These are phyloP conservation scores for Tiphia femorata DNA, from an alignment of 2,888 invertebrate genomes.

Conservation along the genomic window DNA sequence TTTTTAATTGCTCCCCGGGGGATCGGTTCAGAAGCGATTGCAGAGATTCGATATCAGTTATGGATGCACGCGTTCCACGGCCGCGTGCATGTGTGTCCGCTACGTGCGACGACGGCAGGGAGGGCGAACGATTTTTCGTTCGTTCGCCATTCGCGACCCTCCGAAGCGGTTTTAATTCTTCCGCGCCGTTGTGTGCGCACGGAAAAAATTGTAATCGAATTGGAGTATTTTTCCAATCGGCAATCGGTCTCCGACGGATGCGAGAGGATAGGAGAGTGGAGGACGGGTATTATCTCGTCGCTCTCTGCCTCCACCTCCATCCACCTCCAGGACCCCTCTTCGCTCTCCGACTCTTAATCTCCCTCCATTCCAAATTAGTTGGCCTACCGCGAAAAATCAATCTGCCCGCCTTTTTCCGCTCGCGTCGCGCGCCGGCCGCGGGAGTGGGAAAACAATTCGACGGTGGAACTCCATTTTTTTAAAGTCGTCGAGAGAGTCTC, in stretches of 20 bases:
- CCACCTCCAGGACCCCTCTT: neutral
- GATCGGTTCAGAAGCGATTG: constrained; percentile 43
- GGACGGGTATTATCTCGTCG: constrained; percentile 4
- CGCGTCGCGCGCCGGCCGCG: constrained; percentile 20
- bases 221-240: constrained; percentile 57
- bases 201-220: constrained; percentile 54
- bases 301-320: constrained; percentile 2
- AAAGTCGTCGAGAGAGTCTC: no score
- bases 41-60: constrained; percentile 45
- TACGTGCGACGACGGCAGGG: constrained; percentile 16
- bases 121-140: no score
- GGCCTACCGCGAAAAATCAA: constrained; percentile 66
- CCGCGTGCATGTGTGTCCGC: constrained; percentile 15
- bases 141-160: constrained; percentile 5
- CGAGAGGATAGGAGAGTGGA: no score
- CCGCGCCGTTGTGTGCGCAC: constrained; percentile 34
- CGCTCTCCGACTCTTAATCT: constrained; percentile 9
- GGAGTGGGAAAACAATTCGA: neutral
- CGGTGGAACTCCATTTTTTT: neutral
- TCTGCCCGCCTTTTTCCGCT: constrained; percentile 53
- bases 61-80: constrained; percentile 25
- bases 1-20: constrained; percentile 44
- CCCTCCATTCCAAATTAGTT: constrained; percentile 51
- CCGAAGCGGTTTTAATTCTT: constrained; percentile 43
- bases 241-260: constrained; percentile 44